Base-by-base conservation (phyloP, 2,113 vertebrate genomes). In the Oxyura jamaicensis region DNA sequence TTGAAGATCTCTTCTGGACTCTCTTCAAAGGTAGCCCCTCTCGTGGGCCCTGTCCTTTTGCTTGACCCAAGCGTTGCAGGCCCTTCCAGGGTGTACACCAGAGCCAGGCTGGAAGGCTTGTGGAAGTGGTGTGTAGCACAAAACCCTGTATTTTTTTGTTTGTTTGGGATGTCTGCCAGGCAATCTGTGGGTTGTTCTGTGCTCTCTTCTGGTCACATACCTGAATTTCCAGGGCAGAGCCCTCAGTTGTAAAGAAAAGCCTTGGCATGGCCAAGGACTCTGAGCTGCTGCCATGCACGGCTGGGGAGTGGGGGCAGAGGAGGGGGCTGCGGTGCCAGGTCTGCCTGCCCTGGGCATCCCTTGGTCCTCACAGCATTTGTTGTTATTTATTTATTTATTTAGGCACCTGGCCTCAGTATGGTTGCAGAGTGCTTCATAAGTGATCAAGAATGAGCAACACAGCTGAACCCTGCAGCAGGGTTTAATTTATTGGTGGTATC, bases 1-100 rank as follows among this genome's bases (percentile, higher is more conserved):
- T 88, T 88, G 83, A 93, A 91, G 75, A 80, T 67, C 63, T 76
- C 35, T 63, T 25, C 23, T 96, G 78, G 66, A 69, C 91, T 93
- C 39, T 69, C 67, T 83, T 85, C 85, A 85, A 89, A 89, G 90
- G 52, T 87, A 71, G 36, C 15, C 22, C 11, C 22, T 95, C 46
- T 94, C 87, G 56, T 87, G 90, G 15, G 66, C 69, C 74, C 33
- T 35, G 56, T 46, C 22, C 35, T 72, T 59, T 56, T 60, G 29
- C 4, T 78, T 93, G 92, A 87, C 71, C 78, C 71, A 44, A 60
- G 58, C 42, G 48, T 83, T 91, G 53, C 0, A 0, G 66, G 56
- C 23, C 42, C 42, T 79, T 79, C 78, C 35, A 75, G 58, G 63
- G 62, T 10, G 12, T 39, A 55, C 11, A 44, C 82, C 82, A 60